Evolutionary conservation across 2,888 invertebrate species (phyloP).

Genomic region (Mystacides longicornis): DNA sequence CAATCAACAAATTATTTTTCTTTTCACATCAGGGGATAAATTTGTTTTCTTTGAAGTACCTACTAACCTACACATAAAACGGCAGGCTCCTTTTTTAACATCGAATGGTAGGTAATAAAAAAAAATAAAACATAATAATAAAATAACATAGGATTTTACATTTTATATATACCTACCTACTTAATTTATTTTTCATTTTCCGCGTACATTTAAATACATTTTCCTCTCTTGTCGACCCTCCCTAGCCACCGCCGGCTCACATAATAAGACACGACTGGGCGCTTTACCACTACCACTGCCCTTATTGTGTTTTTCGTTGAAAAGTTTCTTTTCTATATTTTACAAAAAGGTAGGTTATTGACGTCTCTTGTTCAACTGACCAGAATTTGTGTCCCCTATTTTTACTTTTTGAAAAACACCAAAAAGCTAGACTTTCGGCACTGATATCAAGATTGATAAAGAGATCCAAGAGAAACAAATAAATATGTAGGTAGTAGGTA

Average conservation of each 20-base stretch:
- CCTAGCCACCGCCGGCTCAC: not conserved
- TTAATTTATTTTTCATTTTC: conserved; percentile 3
- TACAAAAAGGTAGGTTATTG: too few species aligned
- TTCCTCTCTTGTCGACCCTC: not conserved
- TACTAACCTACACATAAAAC: not conserved
- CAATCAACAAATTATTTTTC: conserved; percentile 2
- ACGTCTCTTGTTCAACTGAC: too few species aligned
- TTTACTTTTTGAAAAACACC: too few species aligned
- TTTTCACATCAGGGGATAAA: not conserved
- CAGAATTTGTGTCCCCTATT: too few species aligned
- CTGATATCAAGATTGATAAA: too few species aligned
- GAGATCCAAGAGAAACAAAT: too few species aligned
- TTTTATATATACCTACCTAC: not conserved
- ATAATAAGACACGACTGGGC: not conserved
- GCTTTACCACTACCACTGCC: too few species aligned
- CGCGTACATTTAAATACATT: not conserved
- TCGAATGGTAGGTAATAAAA: not conserved
- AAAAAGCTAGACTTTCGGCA: too few species aligned
- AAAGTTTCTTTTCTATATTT: too few species aligned
- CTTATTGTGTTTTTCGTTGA: too few species aligned
- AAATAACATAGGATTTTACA: not conserved
- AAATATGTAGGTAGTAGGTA: too few species aligned
- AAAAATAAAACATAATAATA: not conserved
- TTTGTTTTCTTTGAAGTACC: conserved; percentile 1
- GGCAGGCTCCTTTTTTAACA: not conserved